A percentile compares a stretch with the other conserved stretches of the same genome.
These are phyloP conservation scores for Petrophora chlorosata DNA, from an alignment of 2,888 invertebrate genomes.

Conservation along the genomic window DNA sequence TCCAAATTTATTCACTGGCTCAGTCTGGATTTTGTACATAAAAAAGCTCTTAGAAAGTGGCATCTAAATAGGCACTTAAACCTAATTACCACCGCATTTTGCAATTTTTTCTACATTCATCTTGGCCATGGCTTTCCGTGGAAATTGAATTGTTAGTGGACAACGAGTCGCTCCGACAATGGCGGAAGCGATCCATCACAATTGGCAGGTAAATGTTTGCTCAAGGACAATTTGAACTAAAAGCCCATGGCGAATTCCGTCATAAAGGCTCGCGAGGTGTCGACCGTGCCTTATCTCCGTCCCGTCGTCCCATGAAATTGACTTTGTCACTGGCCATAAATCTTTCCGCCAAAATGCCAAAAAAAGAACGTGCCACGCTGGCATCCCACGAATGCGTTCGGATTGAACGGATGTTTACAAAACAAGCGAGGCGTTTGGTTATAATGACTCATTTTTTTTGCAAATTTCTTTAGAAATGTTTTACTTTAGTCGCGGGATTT, in stretches of 20 bases:
- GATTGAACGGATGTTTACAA: slow-evolving; percentile 76
- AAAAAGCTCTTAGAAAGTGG: neutral
- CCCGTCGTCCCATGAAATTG: slow-evolving; percentile 73
- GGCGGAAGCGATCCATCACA: slow-evolving; percentile 71
- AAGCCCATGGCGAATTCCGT: slow-evolving; percentile 72
- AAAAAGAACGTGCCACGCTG: slow-evolving; percentile 49
- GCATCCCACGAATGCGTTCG: slow-evolving; percentile 58
- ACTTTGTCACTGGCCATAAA: slow-evolving; percentile 81
- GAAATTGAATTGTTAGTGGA: slow-evolving; percentile 73
- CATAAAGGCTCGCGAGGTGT: slow-evolving; percentile 57
- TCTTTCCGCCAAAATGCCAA: slow-evolving; percentile 65
- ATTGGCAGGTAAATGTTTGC: slow-evolving; percentile 80
- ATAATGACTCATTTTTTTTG: slow-evolving; percentile 52
- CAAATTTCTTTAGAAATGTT: slow-evolving; percentile 52
- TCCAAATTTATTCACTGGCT: neutral
- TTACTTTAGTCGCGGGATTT: slow-evolving; percentile 44
- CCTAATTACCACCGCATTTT: slow-evolving; percentile 24
- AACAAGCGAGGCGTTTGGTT: slow-evolving; percentile 61
- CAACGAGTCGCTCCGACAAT: slow-evolving; percentile 42
- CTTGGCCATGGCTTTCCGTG: slow-evolving; percentile 39
- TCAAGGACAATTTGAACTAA: slow-evolving; percentile 74
- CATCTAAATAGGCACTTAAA: slow-evolving; percentile 19
- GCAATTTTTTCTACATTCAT: slow-evolving; percentile 36
- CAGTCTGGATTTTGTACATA: neutral
- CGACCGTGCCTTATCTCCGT: slow-evolving; percentile 63